A percentile compares a stretch with the other conserved stretches of the same genome.
phyloP scores from a whole-genome alignment of 2,797 vertebrate species.

The Channa striata region DNA sequence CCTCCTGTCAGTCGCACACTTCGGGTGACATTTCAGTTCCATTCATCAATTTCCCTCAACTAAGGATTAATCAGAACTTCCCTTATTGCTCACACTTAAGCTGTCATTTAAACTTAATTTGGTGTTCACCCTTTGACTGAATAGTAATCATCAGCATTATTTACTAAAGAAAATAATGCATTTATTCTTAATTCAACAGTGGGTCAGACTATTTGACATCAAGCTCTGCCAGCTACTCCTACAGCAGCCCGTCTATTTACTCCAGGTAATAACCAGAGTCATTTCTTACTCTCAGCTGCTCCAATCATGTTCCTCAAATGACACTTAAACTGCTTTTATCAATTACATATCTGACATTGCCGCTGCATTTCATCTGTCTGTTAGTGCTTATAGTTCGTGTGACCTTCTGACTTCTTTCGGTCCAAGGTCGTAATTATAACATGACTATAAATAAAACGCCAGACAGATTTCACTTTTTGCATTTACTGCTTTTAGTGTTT shows the following conservation, averaged over 20 bases:
- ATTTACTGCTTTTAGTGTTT: conserved; percentile 5
- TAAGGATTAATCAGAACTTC: no score
- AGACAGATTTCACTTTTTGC: no score
- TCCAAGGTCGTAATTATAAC: background rate
- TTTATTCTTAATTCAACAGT: conserved; percentile 33
- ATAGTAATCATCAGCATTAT: no score
- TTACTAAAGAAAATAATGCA: no score
- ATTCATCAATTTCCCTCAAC: background rate
- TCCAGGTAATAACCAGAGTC: conserved; percentile 70
- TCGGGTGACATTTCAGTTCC: conserved; percentile 3
- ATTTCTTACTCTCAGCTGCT: background rate
- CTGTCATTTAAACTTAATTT: no score
- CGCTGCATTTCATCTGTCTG: background rate
- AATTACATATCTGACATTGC: background rate
- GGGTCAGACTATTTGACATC: conserved; percentile 71
- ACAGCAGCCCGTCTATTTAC: conserved; percentile 77
- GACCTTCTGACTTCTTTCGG: background rate
- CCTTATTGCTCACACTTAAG: no score
- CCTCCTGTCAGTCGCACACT: background rate
- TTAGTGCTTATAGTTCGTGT: background rate
- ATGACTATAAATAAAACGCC: no score
- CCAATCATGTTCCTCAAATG: background rate
- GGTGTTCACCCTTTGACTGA: no score
- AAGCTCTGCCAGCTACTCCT: conserved; percentile 66
- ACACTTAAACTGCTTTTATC: background rate